Base-by-base conservation (phyloP, 2,888 invertebrate genomes). In the Neoitamus cyanurus region DNA sequence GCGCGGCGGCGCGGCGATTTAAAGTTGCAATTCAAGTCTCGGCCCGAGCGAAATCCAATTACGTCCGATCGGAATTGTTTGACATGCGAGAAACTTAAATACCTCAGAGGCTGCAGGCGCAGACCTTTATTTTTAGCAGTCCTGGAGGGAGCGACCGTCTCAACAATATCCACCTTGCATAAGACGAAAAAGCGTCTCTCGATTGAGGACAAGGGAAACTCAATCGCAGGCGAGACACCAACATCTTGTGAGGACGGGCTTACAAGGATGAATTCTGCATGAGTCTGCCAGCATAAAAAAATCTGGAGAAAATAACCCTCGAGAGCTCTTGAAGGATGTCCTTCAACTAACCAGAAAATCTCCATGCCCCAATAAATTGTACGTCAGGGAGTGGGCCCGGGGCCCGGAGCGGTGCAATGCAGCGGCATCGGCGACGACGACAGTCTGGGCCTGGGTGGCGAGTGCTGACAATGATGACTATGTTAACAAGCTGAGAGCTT, bases 321-420 rank as follows among this genome's bases (percentile, higher is more conserved):
- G 34, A 80, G 58, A 58, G 78, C 78, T 58, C 77, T 80, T 58
- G 78, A 80, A 34, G 37, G 48, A 80, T 80, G 78, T 80, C 78
- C 78, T 80, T 80, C 78, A 80, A 58, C 78, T 58, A 58, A 80
- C 78, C 78, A 80, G 78, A 80, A 80, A 80, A 80, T 80, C 78
- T 58, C 58, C 78, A 80, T 58, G 48, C 78, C 78, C 48, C 31
- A 80, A 80, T 75, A 75, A 75, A 75, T 73, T 73, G 36, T 36
- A 73, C 73, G 42, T 25, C 25, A 2, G 28, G 25, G 42, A 58
- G 13, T 13, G 75, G 75, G 75, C 28, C 13, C 20, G 42, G 75
- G 42, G 75, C 13, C 13, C 15, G 37, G 72, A 34, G 31, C 73
- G 11, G 25, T 25, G 37, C 37, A 37, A 11, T 25, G 28, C 25